These are phyloP conservation scores for Aix galericulata DNA, from an alignment of 2,113 vertebrate species.

Conservation along the genomic window DNA sequence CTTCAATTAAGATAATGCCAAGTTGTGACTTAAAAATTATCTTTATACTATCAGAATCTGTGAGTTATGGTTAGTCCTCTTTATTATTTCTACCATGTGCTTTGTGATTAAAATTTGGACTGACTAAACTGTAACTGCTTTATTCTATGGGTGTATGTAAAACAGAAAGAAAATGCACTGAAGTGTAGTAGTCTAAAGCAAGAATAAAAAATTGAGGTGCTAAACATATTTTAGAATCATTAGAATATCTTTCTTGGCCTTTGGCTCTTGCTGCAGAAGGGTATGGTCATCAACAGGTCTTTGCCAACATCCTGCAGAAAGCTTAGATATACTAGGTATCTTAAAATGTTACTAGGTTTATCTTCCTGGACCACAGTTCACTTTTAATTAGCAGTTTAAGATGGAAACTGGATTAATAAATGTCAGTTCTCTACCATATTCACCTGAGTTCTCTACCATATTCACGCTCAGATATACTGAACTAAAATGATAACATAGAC, in stretches of 20 bases:
- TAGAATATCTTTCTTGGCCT: background rate
- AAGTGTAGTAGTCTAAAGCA: background rate
- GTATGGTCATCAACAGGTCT: background rate
- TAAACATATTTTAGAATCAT: background rate
- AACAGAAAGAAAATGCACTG: background rate
- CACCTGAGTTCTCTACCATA: background rate
- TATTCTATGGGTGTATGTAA: background rate
- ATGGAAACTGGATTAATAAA: background rate
- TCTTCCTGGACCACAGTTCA: background rate
- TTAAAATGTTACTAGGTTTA: background rate
- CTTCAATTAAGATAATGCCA: background rate
- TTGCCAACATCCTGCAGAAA: background rate
- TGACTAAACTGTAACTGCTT: background rate
- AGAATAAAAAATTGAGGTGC: background rate
- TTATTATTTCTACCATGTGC: background rate
- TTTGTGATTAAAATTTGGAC: background rate
- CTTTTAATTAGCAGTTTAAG: background rate
- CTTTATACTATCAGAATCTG: background rate
- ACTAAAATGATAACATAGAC: background rate
- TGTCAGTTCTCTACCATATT: background rate
- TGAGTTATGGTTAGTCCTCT: rapidly evolving
- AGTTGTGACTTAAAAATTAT: background rate
- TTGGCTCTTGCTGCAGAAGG: background rate
- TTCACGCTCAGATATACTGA: background rate
- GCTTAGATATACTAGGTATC: background rate